A percentile compares a stretch with the other conserved stretches of the same genome.
These are phyloP conservation scores for Malurus melanocephalus DNA, from an alignment of 2,113 vertebrate genomes.

Conservation along the genomic window DNA sequence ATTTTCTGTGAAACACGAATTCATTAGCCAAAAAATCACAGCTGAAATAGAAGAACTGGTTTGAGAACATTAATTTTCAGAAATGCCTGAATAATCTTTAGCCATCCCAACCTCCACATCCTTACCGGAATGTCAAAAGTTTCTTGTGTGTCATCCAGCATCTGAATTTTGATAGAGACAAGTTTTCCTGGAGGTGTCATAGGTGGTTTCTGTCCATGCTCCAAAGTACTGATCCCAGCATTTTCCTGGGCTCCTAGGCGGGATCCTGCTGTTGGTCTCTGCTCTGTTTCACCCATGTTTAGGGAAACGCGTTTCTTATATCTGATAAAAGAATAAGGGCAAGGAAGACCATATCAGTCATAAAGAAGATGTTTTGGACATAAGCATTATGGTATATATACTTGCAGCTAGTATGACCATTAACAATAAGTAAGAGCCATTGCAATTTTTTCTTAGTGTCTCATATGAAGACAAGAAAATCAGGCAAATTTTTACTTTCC, in stretches of 20 bases:
- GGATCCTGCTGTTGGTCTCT: constrained; percentile 83
- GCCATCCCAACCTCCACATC: neutral
- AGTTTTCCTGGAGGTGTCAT: constrained; percentile 87
- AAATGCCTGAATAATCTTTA: neutral
- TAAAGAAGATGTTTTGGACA: neutral
- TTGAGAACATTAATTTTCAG: neutral
- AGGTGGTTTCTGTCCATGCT: constrained; percentile 87
- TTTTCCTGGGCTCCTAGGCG: constrained; percentile 90
- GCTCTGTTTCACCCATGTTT: constrained; percentile 90
- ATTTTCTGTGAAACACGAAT: neutral
- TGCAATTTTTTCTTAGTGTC: neutral
- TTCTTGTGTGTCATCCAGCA: constrained; percentile 95
- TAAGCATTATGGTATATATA: neutral
- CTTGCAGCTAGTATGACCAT: neutral
- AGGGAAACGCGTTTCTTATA: constrained; percentile 34
- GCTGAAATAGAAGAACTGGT: neutral
- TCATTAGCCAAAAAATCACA: neutral
- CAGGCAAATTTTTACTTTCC: neutral
- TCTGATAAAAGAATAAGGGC: constrained; percentile 41
- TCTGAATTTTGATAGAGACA: constrained; percentile 88
- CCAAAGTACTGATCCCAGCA: constrained; percentile 94
- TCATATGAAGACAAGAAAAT: neutral
- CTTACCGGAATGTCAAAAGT: constrained; percentile 94
- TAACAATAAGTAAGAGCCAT: neutral
- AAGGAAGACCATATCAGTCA: neutral